Conservation (phyloP, 2,113 vertebrate species). For the Hassar affinis region DNA sequence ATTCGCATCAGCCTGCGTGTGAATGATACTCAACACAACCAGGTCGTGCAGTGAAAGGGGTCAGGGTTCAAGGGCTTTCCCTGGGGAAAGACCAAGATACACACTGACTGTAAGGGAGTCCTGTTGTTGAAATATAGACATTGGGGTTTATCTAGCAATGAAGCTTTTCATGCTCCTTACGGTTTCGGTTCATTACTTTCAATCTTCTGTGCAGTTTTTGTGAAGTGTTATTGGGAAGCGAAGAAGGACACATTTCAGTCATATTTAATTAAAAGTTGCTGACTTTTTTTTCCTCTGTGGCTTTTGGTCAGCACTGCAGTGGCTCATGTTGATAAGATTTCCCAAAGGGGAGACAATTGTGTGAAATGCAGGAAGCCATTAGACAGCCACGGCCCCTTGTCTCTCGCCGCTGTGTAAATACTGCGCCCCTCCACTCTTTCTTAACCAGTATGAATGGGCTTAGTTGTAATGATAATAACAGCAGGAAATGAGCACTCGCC, state of each 20-base stretch:
- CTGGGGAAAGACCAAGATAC: conserved; percentile 54
- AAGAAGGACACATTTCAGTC: conserved; percentile 19
- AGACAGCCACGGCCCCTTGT: conserved; percentile 68
- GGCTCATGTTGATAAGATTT: conserved; percentile 64
- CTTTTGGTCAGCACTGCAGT: conserved; percentile 51
- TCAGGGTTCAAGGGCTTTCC: conserved; percentile 68
- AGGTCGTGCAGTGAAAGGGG: conserved; percentile 59
- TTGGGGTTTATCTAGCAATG: background rate
- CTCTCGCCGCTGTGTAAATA: conserved; percentile 71
- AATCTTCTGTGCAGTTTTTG: background rate
- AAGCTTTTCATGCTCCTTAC: background rate
- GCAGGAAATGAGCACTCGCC: conserved; percentile 65
- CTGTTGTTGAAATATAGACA: background rate
- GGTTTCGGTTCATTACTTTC: background rate
- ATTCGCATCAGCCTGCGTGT: conserved; percentile 17
- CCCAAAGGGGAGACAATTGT: conserved; percentile 76
- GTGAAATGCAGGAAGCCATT: conserved; percentile 78
- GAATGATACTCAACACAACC: conserved; percentile 60
- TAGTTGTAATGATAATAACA: conserved; percentile 64
- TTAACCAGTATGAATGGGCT: conserved; percentile 60
- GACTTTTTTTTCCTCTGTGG: conserved; percentile 26
- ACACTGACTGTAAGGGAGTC: conserved; percentile 34
- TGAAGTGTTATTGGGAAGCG: background rate
- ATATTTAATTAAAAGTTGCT: conserved; percentile 56
- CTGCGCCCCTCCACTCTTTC: conserved; percentile 36